phyloP scores from a whole-genome alignment of 1,140 invertebrate genomes.

The Cherax quadricarinatus region DNA sequence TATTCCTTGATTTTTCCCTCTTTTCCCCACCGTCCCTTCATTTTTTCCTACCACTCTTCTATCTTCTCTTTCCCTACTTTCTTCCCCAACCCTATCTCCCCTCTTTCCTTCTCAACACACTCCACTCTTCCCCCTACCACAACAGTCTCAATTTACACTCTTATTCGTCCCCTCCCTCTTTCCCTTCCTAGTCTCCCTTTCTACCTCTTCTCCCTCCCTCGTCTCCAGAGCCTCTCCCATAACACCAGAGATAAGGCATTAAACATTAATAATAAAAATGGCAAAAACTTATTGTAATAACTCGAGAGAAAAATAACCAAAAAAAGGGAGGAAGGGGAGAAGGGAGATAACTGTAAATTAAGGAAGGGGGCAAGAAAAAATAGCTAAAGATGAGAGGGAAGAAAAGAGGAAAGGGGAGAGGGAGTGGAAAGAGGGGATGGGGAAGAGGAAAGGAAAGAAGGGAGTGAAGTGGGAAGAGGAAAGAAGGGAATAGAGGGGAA shows the following conservation, averaged over 20 bases:
- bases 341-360: not conserved
- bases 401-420: no score
- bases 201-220: not conserved
- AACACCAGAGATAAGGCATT: constrained; percentile 13
- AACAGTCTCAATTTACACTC: not conserved
- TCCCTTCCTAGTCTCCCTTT: no score
- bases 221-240: not conserved
- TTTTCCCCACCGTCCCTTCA: not conserved
- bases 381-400: no score
- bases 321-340: not conserved
- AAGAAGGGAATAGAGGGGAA: no score
- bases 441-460: no score
- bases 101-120: not conserved
- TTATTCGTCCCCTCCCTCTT: not conserved
- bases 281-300: not conserved
- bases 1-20: no score
- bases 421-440: no score
- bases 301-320: no score
- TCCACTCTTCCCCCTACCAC: no score
- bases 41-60: not conserved
- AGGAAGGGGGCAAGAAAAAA: no score
- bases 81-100: not conserved
- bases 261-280: constrained; percentile 22
- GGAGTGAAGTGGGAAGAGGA: no score
- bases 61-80: not conserved